A percentile compares a stretch with the other conserved stretches of the same genome.
These are phyloP conservation scores for Corydoras maculifer DNA, from an alignment of 2,113 vertebrate genomes.

Conservation along the genomic window DNA sequence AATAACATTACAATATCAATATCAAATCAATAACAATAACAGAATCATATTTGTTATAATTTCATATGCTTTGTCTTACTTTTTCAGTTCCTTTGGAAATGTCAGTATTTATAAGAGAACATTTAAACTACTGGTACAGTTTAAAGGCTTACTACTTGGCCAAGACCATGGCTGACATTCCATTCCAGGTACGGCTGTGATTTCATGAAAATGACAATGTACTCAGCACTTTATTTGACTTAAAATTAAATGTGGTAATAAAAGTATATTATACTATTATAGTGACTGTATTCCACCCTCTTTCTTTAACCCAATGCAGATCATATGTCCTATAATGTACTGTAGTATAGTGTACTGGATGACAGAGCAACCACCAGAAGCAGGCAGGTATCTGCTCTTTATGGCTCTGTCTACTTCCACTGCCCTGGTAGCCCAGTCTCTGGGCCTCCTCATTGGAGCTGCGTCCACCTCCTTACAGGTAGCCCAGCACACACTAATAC, in stretches of 20 bases:
- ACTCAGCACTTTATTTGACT: no score
- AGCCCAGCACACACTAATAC: slow-evolving; percentile 4
- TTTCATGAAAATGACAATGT: background rate
- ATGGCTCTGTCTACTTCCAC: slow-evolving; percentile 86
- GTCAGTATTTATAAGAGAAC: slow-evolving; percentile 90
- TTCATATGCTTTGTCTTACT: background rate
- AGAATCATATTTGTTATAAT: background rate
- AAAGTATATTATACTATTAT: no score
- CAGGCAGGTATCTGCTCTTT: slow-evolving; percentile 84
- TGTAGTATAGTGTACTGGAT: slow-evolving; percentile 99
- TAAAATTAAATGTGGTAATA: no score
- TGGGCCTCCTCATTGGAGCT: slow-evolving; percentile 91
- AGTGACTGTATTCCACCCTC: no score
- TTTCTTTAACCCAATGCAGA: slow-evolving; percentile 55
- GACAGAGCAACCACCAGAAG: slow-evolving; percentile 93
- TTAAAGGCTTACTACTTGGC: slow-evolving; percentile 95
- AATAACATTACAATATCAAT: no score
- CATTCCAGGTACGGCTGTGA: slow-evolving; percentile 82
- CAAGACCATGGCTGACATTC: slow-evolving; percentile 93
- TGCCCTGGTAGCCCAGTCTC: slow-evolving; percentile 88
- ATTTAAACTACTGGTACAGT: slow-evolving; percentile 98
- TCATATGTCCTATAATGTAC: slow-evolving; percentile 89
- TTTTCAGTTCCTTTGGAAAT: slow-evolving; percentile 89
- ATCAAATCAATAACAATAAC: no score
- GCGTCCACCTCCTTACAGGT: slow-evolving; percentile 94